These are phyloP conservation scores for Metacarcinus magister DNA, from an alignment of 2,888 invertebrate species.

Conservation along the genomic window DNA sequence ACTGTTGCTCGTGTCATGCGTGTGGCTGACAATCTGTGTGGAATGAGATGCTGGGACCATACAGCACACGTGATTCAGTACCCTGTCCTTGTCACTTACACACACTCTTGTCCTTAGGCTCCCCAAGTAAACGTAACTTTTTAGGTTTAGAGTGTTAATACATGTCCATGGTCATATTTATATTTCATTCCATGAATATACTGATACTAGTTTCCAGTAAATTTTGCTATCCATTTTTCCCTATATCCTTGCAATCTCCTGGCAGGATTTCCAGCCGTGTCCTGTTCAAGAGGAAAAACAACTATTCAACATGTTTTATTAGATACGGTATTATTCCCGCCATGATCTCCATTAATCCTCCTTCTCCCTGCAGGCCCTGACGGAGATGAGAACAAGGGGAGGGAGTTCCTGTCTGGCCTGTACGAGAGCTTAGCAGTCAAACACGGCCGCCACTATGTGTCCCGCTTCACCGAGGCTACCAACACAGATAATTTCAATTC, in stretches of 20 bases:
- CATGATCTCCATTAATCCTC: neutral
- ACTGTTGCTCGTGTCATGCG: too few relatives aligned
- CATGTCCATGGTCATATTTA: too few relatives aligned
- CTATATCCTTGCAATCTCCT: neutral
- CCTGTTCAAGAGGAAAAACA: neutral
- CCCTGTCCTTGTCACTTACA: too few relatives aligned
- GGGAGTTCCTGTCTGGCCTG: conserved; percentile 63
- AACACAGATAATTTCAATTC: conserved; percentile 74
- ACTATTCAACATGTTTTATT: neutral
- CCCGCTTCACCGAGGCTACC: conserved; percentile 74
- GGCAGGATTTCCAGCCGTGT: too few relatives aligned
- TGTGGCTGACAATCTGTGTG: too few relatives aligned
- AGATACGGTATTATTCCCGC: neutral
- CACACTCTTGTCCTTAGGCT: too few relatives aligned
- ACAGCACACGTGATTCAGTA: too few relatives aligned
- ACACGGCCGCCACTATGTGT: conserved; percentile 60
- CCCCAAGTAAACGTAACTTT: too few relatives aligned
- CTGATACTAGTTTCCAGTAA: too few relatives aligned
- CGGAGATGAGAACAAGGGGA: conserved; percentile 55
- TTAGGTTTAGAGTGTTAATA: too few relatives aligned
- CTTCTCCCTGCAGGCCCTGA: conserved; percentile 53
- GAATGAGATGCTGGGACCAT: too few relatives aligned
- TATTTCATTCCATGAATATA: neutral
- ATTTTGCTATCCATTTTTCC: neutral
- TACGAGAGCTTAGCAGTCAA: conserved; percentile 57